Evolutionary conservation across 1,140 invertebrate genomes (phyloP).

Genomic region (Lordiphosa clarofinis): DNA sequence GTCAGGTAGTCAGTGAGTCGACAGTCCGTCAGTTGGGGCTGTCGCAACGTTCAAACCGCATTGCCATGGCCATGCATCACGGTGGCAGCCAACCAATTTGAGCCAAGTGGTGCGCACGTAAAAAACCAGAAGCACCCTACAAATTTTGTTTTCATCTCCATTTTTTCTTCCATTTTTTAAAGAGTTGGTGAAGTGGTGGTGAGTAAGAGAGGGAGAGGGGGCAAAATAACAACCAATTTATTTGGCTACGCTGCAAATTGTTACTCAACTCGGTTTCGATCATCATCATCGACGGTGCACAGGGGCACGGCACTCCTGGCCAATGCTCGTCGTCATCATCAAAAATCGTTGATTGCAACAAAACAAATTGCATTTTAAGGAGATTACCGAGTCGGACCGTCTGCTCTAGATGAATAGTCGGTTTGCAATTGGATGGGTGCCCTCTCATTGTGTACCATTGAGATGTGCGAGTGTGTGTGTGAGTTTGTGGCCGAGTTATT

Average conservation of each 20-base stretch:
- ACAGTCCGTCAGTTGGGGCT: conserved; percentile 47
- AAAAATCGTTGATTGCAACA: conserved; percentile 78
- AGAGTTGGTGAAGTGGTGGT: background rate
- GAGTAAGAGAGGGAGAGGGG: conserved; percentile 7
- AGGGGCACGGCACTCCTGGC: conserved; percentile 6
- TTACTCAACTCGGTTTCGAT: conserved; percentile 73
- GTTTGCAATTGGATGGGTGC: conserved; percentile 15
- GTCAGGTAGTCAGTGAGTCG: conserved; percentile 13
- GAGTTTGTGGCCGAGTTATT: conserved; percentile 33
- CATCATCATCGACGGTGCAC: conserved; percentile 29
- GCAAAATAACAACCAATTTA: conserved; percentile 74
- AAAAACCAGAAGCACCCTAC: conserved; percentile 63
- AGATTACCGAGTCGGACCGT: conserved; percentile 58
- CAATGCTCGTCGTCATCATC: conserved; percentile 52
- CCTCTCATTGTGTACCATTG: conserved; percentile 4
- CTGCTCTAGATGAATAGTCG: conserved; percentile 54
- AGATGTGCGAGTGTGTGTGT: conserved; percentile 11
- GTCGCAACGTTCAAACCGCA: conserved; percentile 66
- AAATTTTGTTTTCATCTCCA: conserved; percentile 66
- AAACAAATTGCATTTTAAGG: conserved; percentile 77
- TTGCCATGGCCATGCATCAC: conserved; percentile 72
- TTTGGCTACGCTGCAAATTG: conserved; percentile 74
- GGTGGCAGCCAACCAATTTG: conserved; percentile 62
- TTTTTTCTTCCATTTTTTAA: conserved; percentile 24
- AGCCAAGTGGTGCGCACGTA: conserved; percentile 60